Base-by-base conservation (phyloP, 2,888 invertebrate genomes). In the Lithodes maja region DNA sequence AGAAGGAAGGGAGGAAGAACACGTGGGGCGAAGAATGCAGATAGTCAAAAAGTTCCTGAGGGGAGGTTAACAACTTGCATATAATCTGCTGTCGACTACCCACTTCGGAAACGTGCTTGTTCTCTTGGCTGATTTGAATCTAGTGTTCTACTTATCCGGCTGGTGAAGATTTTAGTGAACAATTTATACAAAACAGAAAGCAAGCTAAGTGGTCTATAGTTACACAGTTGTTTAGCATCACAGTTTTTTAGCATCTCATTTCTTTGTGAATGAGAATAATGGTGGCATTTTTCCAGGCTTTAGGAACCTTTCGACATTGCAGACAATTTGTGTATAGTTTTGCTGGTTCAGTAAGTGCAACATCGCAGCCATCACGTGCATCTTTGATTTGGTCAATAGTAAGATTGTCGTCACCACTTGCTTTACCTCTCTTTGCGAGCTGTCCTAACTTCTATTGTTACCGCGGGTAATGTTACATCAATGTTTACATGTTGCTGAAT, bases 271-370 rank as follows among this genome's bases (percentile, higher is more conserved):
- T 61, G 61, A 61, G 61, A 61, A 61, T 61, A 61, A 61, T 61
- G 61, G 5, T 61, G 61, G 61, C 5, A 61, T 61, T 61, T 61
- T 61, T 61, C 61, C 61, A 61, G 12, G 61, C 5, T 61, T 61
- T 61, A 61, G 9, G 53, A 54, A 80, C 15, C 3, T 12, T 17
- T 17, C 3, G 50, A 49, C 50, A 12, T 77, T 77, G 17, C 33
- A 77, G 33, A 77, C 77, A 77, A 12, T 77, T 77, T 77, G 77
- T 17, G 77, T 77, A 77, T 49, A 77, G 77, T 17, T 2, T 50
- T 12, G 17, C 33, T 9, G 33, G 77, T 17, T 77, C 33, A 77
- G 15, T 33, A 61, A 61, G 61, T 61, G 61, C 61, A 61, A 61
- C 61, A 12, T 61, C 61, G 61, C 61, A 7, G 5, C 61, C 61